Evolutionary conservation across 2,113 vertebrate species (phyloP).

Genomic region (Dromiciops gliroides): DNA sequence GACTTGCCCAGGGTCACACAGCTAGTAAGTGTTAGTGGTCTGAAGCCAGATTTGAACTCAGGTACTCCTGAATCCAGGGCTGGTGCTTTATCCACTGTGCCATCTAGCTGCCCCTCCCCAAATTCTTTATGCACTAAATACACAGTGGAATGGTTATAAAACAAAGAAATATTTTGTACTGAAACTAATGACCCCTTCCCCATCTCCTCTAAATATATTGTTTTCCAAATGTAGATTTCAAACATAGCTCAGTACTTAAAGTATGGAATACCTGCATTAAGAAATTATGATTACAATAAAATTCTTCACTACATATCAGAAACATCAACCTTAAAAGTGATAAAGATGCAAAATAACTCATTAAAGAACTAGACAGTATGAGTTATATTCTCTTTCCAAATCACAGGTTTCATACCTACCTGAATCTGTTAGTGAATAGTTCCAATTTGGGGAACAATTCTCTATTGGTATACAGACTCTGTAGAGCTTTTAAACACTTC

Average conservation of each 20-base stretch:
- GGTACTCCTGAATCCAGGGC: too few relatives aligned
- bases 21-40: too few relatives aligned
- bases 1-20: too few relatives aligned
- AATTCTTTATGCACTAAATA: neutral
- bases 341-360: constrained; percentile 25
- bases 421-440: constrained; percentile 99
- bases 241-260: neutral
- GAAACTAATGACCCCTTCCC: neutral
- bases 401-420: constrained; percentile 83
- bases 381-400: constrained; percentile 46
- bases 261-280: constrained; percentile 25
- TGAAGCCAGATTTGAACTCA: too few relatives aligned
- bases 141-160: neutral
- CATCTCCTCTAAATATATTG: neutral
- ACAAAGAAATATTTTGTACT: neutral
- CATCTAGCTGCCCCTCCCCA: too few relatives aligned
- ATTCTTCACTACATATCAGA: constrained; percentile 21
- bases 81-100: too few relatives aligned
- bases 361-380: neutral
- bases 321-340: constrained; percentile 12
- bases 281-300: constrained; percentile 7
- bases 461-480: constrained; percentile 98
- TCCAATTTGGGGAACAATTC: constrained; percentile 98
- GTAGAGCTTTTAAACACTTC: constrained; percentile 98
- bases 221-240: neutral